These are phyloP conservation scores for Eretmochelys imbricata DNA, from an alignment of 2,113 vertebrate genomes.

Conservation along the genomic window DNA sequence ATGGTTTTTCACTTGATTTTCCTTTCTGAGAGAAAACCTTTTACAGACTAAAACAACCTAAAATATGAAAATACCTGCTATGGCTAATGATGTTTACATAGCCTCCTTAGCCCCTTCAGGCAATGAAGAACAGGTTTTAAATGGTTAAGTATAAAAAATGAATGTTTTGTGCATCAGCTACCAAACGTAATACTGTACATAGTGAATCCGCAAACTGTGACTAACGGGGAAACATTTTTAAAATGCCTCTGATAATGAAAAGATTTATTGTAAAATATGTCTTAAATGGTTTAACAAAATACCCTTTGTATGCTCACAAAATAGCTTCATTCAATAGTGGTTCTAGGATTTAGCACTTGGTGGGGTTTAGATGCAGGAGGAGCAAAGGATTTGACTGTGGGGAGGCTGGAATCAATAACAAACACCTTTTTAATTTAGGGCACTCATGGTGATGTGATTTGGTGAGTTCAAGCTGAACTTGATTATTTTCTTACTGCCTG, in stretches of 20 bases:
- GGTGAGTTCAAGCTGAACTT: background rate
- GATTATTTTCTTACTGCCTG: background rate
- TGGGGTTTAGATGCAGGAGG: slow-evolving; percentile 7
- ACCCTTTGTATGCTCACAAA: slow-evolving; percentile 1
- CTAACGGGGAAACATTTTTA: slow-evolving; percentile 41
- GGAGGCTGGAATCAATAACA: slow-evolving; percentile 15
- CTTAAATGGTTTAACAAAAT: slow-evolving; percentile 29
- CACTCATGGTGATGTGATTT: slow-evolving; percentile 1
- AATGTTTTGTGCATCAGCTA: background rate
- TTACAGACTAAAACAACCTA: background rate
- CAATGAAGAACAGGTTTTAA: slow-evolving; percentile 4
- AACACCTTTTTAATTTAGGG: slow-evolving; percentile 53
- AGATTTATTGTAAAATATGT: slow-evolving; percentile 24
- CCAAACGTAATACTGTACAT: background rate
- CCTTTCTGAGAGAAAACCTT: background rate
- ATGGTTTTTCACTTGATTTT: background rate
- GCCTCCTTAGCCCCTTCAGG: background rate
- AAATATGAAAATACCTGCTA: background rate
- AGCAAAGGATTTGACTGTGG: slow-evolving; percentile 42
- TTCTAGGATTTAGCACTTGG: slow-evolving; percentile 36
- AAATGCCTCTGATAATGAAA: slow-evolving; percentile 63
- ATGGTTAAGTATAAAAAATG: background rate
- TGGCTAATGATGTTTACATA: background rate
- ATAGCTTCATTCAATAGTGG: background rate
- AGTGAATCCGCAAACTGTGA: slow-evolving; percentile 32